Evolutionary conservation across 2,113 vertebrate genomes (phyloP).

Genomic region (Paralichthys olivaceus): DNA sequence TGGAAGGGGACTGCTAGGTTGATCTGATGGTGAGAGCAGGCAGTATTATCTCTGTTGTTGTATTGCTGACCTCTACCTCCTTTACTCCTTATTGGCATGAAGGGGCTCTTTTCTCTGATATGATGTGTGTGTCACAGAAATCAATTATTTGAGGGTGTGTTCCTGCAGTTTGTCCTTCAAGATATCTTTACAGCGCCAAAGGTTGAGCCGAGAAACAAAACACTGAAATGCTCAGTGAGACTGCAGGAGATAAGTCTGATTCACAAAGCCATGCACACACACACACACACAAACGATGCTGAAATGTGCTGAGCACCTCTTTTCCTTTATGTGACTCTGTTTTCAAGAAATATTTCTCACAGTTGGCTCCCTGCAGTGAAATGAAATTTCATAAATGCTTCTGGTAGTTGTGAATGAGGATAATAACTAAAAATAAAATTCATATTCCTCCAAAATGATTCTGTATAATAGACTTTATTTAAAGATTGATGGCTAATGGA

Average conservation of each 20-base stretch:
- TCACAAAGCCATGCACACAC: slow-evolving; percentile 14
- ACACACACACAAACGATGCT: slow-evolving; percentile 7
- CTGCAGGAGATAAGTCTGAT: slow-evolving; percentile 40
- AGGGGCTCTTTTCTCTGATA: neutral
- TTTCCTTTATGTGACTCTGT: slow-evolving; percentile 26
- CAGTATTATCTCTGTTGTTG: slow-evolving; percentile 21
- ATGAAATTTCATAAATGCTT: neutral
- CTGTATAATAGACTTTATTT: no score
- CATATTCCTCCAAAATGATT: no score
- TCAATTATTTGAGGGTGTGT: neutral
- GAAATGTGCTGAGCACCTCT: slow-evolving; percentile 30
- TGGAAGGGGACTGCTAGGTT: slow-evolving; percentile 61
- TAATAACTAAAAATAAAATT: slow-evolving; percentile 13
- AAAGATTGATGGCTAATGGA: no score
- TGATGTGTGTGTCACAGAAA: neutral
- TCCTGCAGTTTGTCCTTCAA: slow-evolving; percentile 21
- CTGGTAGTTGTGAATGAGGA: slow-evolving; percentile 13
- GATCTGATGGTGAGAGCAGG: slow-evolving; percentile 22
- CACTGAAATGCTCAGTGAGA: slow-evolving; percentile 17
- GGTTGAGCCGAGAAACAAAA: slow-evolving; percentile 46
- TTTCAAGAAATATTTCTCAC: slow-evolving; percentile 4
- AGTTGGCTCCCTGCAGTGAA: neutral
- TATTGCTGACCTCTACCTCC: slow-evolving; percentile 9
- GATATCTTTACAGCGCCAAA: slow-evolving; percentile 33
- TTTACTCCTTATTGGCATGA: no score